These are phyloP conservation scores for Thoracochromis brauschi DNA, from an alignment of 2,113 vertebrate species.

Conservation along the genomic window DNA sequence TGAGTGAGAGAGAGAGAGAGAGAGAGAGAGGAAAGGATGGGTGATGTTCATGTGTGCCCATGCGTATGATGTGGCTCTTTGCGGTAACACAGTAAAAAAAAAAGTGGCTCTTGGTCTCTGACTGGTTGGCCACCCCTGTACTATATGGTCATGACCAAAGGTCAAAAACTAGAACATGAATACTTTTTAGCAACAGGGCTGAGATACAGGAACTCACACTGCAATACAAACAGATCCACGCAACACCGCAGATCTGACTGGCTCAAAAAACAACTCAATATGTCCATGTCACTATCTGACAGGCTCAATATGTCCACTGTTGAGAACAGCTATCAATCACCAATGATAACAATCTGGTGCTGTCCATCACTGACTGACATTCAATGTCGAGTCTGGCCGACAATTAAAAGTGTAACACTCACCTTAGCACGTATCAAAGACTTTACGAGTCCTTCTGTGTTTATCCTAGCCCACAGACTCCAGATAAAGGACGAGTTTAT, in stretches of 20 bases:
- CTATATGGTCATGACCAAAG: neutral
- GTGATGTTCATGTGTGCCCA: too few relatives aligned
- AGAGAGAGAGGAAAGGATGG: too few relatives aligned
- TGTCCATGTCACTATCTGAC: neutral
- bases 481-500: neutral
- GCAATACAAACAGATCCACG: neutral
- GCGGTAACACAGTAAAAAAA: too few relatives aligned
- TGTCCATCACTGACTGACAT: neutral
- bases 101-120: too few relatives aligned
- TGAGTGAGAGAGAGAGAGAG: too few relatives aligned
- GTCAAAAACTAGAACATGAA: neutral
- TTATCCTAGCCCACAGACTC: neutral
- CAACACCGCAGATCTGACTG: neutral
- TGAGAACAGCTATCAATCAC: neutral
- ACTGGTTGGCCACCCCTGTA: too few relatives aligned
- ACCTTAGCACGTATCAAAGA: neutral
- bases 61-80: too few relatives aligned
- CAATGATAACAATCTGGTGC: neutral
- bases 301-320: neutral
- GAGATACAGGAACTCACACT: neutral
- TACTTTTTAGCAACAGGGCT: neutral
- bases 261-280: neutral
- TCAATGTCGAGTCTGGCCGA: neutral
- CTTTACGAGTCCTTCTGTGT: neutral
- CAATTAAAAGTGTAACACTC: neutral